phyloP scores from a whole-genome alignment of 2,797 vertebrate genomes.

The Helarctos malayanus region DNA sequence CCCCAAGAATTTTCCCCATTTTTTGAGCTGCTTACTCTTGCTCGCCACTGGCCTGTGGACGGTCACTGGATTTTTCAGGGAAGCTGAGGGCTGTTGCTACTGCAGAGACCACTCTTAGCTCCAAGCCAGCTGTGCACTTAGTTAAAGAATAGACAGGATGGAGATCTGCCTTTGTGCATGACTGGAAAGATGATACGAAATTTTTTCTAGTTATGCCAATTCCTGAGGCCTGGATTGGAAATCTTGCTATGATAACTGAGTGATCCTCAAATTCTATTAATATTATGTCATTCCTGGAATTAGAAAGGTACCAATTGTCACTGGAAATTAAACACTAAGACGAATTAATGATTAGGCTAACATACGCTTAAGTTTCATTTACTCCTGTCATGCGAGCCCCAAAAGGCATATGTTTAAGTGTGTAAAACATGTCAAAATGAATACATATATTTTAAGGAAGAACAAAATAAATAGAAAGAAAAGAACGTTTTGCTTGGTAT shows the following conservation, averaged over 20 bases:
- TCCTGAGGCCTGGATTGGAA: not conserved
- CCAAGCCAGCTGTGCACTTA: not conserved
- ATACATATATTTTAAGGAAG: not conserved
- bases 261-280: not conserved
- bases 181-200: not conserved
- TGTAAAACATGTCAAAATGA: not conserved
- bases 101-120: not conserved
- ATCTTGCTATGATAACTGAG: not conserved
- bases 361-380: not conserved
- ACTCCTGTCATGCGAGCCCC: not conserved
- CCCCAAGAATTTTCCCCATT: not conserved
- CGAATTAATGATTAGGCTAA: not conserved
- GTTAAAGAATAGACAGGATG: not conserved
- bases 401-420: not conserved
- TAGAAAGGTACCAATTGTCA: not conserved
- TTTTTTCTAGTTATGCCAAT: not conserved
- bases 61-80: not conserved
- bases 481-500: not conserved
- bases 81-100: not conserved
- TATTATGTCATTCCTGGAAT: not conserved
- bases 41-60: not conserved
- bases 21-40: not conserved
- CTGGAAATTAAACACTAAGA: slow-evolving; percentile 37
- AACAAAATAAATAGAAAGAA: not conserved
- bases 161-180: not conserved